These are phyloP conservation scores for Channa argus DNA, from an alignment of 2,113 vertebrate genomes.

Conservation along the genomic window DNA sequence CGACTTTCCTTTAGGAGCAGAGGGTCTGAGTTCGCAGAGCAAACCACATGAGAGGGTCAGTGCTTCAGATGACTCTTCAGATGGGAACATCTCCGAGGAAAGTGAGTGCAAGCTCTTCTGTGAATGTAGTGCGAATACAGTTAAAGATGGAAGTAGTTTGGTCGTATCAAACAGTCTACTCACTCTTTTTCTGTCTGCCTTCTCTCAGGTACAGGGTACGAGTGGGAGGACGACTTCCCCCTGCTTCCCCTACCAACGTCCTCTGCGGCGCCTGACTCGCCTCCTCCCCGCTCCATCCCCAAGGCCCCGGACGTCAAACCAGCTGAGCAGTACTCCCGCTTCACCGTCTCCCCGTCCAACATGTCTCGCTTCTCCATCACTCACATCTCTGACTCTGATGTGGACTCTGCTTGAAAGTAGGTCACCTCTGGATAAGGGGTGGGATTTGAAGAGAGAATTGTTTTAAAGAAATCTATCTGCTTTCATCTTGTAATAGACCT, in stretches of 20 bases:
- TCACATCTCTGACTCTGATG: conserved; percentile 92
- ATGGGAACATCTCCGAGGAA: conserved; percentile 84
- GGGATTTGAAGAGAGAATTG: too few relatives aligned
- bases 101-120: conserved; percentile 79
- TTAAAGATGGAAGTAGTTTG: background rate
- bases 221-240: conserved; percentile 90
- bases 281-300: conserved; percentile 15
- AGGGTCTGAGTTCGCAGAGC: conserved; percentile 49
- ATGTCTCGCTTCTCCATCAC: conserved; percentile 96
- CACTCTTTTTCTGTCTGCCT: background rate
- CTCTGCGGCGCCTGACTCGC: conserved; percentile 64
- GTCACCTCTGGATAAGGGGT: too few relatives aligned
- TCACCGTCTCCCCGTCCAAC: conserved; percentile 89
- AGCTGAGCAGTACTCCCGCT: conserved; percentile 86
- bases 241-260: conserved; percentile 83
- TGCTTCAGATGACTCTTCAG: conserved; percentile 76
- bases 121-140: background rate
- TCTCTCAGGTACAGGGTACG: conserved; percentile 84
- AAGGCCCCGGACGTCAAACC: conserved; percentile 75
- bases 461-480: too few relatives aligned
- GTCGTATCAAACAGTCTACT: background rate
- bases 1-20: conserved; percentile 76
- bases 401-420: conserved; percentile 84
- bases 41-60: conserved; percentile 66
- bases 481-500: conserved; percentile 4